Evolutionary conservation across 2,113 vertebrate species (phyloP), one percentile per base, ranked within the genome.

Genomic region (Myrmecophaga tridactyla): DNA sequence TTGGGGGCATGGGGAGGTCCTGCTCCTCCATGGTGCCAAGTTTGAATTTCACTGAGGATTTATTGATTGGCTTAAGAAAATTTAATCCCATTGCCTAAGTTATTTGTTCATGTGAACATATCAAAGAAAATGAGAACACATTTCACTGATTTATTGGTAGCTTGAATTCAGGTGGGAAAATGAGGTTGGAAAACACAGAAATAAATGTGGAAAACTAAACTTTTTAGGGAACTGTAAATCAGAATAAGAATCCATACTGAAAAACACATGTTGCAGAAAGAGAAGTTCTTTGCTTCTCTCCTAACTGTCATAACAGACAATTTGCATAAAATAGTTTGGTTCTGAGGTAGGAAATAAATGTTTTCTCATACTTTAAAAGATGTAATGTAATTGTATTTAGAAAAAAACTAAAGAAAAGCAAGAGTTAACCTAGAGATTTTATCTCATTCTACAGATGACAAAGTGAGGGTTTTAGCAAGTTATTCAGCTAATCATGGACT

Each of bases 141-240:
- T 80, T 69, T 94, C 83, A 95, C 94, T 77, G 83, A 78, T 95
- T 36, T 86, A 83, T 58, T 83, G 36, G 31, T 69, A 91, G 69
- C n/a, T 75, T 96, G 76, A 25, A 7, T 67, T 18, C 77, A 81
- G 39, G 15, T 69, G 46, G 63, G 39, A 93, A 7, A 43, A n/a
- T 18, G 1, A n/a, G 70, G 9, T 41, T 75, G 15, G 56, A 81
- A 92, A 90, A 58, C 63, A 65, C 34, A 92, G 18, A 81, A 90
- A 46, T 58, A 41, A 53, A 72, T 39, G 27, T 39, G 7, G 29
- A 76, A 60, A 82, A 76, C 10, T 29, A 48, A 53, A 36, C 11
- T 3, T 51, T 93, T 77, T 73, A 56, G 93, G 58, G 13, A 6
- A 18, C 36, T 3, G 0, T 96, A 51, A 89, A 81, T 53, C 75